A percentile compares a stretch with the other conserved stretches of the same genome.
phyloP scores from a whole-genome alignment of 2,113 vertebrate genomes.

The Zosterops japonicus region DNA sequence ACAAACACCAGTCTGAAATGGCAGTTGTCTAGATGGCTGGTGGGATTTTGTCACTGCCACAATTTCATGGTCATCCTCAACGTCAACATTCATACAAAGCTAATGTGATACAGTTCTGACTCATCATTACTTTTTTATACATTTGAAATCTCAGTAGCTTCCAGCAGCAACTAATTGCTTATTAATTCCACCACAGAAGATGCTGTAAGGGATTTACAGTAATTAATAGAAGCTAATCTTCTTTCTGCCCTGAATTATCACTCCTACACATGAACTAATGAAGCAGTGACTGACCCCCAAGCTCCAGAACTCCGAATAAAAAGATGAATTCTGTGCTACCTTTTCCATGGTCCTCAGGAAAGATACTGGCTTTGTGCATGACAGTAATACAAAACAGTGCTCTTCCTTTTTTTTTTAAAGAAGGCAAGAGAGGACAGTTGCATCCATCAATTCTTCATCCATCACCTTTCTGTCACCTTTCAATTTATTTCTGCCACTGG shows the following conservation, averaged over 20 bases:
- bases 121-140: background rate
- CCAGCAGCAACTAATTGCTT: slow-evolving; percentile 32
- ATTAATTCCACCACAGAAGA: slow-evolving; percentile 41
- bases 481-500: background rate
- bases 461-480: background rate
- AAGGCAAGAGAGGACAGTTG: background rate
- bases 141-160: slow-evolving; percentile 16
- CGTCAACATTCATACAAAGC: background rate
- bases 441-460: background rate
- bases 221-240: slow-evolving; percentile 48
- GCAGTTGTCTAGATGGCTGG: background rate
- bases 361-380: background rate
- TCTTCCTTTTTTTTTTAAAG: background rate
- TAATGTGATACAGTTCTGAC: background rate
- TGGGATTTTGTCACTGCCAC: background rate
- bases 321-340: background rate
- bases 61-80: slow-evolving; percentile 3
- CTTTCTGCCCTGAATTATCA: slow-evolving; percentile 2
- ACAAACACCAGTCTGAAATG: background rate
- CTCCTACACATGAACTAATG: background rate
- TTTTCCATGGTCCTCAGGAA: background rate
- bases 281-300: background rate
- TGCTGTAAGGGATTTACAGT: slow-evolving; percentile 17
- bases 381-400: background rate
- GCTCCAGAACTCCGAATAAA: background rate